Percentiles rank a stretch among this genome's conserved stretches.
Conservation (phyloP, 2,888 invertebrate genomes). For the Heliconius sara region DNA sequence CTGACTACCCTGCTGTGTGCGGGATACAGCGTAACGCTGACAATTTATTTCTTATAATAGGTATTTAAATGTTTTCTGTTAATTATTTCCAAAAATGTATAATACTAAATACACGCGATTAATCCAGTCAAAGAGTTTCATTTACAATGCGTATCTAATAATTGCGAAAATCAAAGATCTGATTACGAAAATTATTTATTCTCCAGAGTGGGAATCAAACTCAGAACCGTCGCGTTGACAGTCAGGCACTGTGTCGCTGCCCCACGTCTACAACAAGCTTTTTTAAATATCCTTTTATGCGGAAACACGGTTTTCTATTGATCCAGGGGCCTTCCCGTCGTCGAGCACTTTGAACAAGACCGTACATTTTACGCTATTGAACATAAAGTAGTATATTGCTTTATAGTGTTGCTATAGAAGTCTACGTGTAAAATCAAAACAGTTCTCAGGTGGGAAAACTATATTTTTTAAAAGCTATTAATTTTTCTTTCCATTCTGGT, state of each 20-base stretch:
- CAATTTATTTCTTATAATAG: no score
- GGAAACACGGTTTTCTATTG: slow-evolving; percentile 4
- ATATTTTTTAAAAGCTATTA: no score
- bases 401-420: background rate
- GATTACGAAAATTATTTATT: background rate
- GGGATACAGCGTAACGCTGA: no score
- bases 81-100: no score
- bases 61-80: no score
- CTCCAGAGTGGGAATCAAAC: background rate
- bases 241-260: background rate
- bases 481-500: no score
- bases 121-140: no score
- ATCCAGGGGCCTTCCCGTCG: slow-evolving; percentile 11
- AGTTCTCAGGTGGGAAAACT: no score
- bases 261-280: background rate
- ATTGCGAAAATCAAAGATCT: no score
- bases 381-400: background rate
- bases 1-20: no score
- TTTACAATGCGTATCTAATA: no score
- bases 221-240: background rate
- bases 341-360: slow-evolving; percentile 10
- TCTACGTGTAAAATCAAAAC: background rate
- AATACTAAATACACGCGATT: no score
- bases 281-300: background rate
- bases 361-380: background rate